Conservation (phyloP, 2,113 vertebrate species). For the Perca flavescens region DNA sequence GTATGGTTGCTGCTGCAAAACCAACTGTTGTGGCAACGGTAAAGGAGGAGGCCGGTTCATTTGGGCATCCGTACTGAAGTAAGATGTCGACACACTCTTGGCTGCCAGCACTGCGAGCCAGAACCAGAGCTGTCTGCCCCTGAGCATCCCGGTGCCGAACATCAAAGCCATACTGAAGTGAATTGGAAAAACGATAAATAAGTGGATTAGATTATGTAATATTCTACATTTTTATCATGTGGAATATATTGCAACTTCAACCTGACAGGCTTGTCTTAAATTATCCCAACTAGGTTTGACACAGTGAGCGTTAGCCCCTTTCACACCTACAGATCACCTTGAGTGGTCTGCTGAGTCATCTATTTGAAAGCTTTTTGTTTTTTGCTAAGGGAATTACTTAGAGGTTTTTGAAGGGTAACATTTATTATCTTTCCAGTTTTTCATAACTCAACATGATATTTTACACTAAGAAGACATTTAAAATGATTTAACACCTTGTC, state of each 20-base stretch:
- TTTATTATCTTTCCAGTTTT: conserved; percentile 31
- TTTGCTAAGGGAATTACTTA: conserved; percentile 30
- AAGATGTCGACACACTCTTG: conserved; percentile 94
- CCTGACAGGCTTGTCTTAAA: conserved; percentile 32
- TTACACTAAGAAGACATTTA: background rate
- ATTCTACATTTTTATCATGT: conserved; percentile 25
- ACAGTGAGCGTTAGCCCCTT: conserved; percentile 34
- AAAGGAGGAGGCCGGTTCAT: conserved; percentile 59
- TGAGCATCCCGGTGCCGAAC: conserved; percentile 89
- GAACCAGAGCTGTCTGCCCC: conserved; percentile 89
- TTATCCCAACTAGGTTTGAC: conserved; percentile 18
- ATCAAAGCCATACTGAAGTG: conserved; percentile 92
- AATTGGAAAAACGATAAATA: background rate
- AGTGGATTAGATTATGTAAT: conserved; percentile 1
- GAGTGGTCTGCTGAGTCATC: conserved; percentile 48
- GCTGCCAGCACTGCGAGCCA: conserved; percentile 90
- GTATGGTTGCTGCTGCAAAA: conserved; percentile 72
- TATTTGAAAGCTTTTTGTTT: conserved; percentile 15
- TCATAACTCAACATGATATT: conserved; percentile 14
- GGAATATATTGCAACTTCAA: background rate
- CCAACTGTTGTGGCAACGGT: conserved; percentile 43
- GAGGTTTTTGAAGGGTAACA: conserved; percentile 6
- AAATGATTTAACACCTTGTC: conserved; percentile 11
- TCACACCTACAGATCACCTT: conserved; percentile 42
- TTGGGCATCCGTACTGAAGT: conserved; percentile 93